Evolutionary conservation across 2,797 vertebrate genomes (phyloP).

Genomic region (Rhinatrema bivittatum): DNA sequence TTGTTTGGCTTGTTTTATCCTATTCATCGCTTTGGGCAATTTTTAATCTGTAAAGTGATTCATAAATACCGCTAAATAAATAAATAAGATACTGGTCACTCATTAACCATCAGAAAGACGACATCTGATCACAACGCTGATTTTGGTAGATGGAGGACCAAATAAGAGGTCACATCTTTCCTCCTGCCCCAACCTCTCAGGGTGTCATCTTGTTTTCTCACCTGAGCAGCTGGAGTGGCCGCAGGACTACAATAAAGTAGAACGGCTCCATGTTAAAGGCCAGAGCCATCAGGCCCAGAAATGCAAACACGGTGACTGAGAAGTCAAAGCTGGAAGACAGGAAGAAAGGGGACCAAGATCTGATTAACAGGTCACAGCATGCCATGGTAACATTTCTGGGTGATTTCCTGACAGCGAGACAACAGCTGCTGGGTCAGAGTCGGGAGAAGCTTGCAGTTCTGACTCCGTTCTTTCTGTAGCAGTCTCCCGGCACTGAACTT

Average conservation of each 20-base stretch:
- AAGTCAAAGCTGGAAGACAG: constrained; percentile 84
- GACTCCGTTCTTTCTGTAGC: no score
- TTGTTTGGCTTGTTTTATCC: no score
- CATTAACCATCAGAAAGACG: no score
- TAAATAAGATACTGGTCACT: no score
- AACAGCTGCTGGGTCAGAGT: no score
- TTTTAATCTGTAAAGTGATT: no score
- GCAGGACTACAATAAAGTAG: constrained; percentile 91
- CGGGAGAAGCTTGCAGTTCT: no score
- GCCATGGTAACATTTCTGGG: neutral
- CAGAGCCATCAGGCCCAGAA: constrained; percentile 84
- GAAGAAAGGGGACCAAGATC: fast-evolving
- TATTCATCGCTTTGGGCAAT: no score
- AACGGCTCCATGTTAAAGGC: constrained; percentile 91
- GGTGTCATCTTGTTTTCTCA: constrained; percentile 40
- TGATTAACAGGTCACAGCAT: fast-evolving
- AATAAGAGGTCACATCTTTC: neutral
- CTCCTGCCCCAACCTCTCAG: neutral
- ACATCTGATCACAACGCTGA: no score
- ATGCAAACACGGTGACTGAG: constrained; percentile 84
- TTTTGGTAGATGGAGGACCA: no score
- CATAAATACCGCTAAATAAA: no score
- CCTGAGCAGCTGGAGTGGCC: constrained; percentile 90
- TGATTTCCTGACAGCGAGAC: no score
- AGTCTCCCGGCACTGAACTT: neutral